These are phyloP conservation scores for Pteropus rufus DNA, from an alignment of 2,797 vertebrate species.

Conservation along the genomic window DNA sequence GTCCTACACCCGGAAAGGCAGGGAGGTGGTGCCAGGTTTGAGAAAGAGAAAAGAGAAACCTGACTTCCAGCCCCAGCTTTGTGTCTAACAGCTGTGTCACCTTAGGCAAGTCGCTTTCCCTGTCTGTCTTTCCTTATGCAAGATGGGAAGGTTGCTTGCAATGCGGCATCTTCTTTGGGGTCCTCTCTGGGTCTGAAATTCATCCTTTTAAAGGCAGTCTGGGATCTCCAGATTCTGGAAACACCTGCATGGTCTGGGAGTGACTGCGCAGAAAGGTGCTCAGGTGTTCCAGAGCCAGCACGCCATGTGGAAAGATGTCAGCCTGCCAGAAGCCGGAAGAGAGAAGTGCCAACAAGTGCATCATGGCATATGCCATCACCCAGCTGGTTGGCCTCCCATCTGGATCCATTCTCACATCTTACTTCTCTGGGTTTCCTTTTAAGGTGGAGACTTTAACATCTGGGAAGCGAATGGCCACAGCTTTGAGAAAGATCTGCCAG, in stretches of 20 bases:
- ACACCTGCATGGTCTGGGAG: neutral
- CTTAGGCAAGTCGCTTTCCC: neutral
- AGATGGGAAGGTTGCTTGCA: neutral
- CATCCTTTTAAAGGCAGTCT: neutral
- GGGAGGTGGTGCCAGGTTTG: neutral
- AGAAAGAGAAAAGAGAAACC: neutral
- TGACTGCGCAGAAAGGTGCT: neutral
- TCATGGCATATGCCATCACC: accelerated
- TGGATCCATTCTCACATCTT: neutral
- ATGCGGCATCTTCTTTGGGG: neutral
- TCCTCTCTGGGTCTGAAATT: neutral
- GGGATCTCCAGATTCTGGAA: neutral
- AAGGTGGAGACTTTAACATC: neutral
- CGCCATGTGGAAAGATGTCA: neutral
- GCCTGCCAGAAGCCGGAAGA: too few relatives aligned
- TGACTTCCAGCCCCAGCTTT: neutral
- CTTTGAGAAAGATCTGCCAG: neutral
- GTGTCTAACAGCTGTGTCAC: neutral
- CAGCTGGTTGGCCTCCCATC: neutral
- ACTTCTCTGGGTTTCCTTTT: neutral
- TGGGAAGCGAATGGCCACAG: neutral
- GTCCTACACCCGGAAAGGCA: neutral
- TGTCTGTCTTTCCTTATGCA: neutral
- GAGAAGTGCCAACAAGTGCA: accelerated
- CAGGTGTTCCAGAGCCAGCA: neutral